phyloP scores from a whole-genome alignment of 1,140 invertebrate species.

The Drosophila neocordata region DNA sequence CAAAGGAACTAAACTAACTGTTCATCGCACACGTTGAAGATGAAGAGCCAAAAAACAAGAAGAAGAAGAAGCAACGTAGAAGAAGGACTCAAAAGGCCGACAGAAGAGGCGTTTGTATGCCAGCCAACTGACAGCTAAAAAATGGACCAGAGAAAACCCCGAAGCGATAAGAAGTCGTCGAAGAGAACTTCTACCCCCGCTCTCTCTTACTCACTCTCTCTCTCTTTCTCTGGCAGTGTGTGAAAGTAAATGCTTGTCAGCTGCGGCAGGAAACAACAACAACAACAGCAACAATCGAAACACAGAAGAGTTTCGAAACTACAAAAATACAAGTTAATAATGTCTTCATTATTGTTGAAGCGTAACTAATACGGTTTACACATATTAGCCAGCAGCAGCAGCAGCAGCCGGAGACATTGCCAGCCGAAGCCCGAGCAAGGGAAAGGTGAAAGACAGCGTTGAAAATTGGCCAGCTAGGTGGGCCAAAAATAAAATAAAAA shows the following conservation, averaged over 20 bases:
- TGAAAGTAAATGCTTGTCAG: conserved; percentile 78
- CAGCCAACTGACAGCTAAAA: conserved; percentile 71
- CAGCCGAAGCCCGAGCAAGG: conserved; percentile 18
- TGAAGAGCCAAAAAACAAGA: conserved; percentile 40
- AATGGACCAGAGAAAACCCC: conserved; percentile 51
- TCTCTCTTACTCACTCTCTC: conserved; percentile 27
- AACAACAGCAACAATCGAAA: conserved; percentile 52
- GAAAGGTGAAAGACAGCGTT: conserved; percentile 70
- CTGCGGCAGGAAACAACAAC: conserved; percentile 69
- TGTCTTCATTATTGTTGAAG: conserved; percentile 82
- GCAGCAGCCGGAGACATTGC: conserved; percentile 12
- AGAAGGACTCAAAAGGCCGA: conserved; percentile 40
- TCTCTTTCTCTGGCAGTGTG: conserved; percentile 17
- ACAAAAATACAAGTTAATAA: conserved; percentile 78
- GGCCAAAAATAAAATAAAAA: conserved; percentile 33
- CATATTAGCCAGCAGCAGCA: conserved; percentile 71
- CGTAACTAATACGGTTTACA: conserved; percentile 81
- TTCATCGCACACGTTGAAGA: conserved; percentile 76
- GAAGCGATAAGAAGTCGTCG: conserved; percentile 53
- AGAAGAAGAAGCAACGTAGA: neutral
- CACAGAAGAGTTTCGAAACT: conserved; percentile 25
- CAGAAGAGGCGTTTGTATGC: conserved; percentile 60
- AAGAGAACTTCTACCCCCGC: neutral
- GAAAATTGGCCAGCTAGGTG: conserved; percentile 62
- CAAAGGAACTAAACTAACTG: conserved; percentile 73